These are phyloP conservation scores for Neria commutata DNA, from an alignment of 2,888 invertebrate genomes.

Conservation along the genomic window DNA sequence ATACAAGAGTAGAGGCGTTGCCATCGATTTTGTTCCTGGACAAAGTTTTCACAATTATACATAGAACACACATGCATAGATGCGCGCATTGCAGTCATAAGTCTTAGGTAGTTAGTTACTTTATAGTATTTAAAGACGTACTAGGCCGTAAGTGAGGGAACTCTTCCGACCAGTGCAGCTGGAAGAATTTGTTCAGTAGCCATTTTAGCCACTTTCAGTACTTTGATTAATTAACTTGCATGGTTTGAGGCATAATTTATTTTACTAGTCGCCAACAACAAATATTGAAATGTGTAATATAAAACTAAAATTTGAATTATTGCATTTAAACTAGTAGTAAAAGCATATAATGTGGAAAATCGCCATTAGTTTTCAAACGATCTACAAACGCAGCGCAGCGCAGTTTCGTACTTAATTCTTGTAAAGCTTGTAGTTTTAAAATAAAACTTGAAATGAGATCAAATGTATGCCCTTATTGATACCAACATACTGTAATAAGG, in stretches of 20 bases:
- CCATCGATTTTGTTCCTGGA: conserved; percentile 28
- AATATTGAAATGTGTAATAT: neutral
- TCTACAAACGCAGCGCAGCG: neutral
- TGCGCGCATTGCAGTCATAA: too few relatives aligned
- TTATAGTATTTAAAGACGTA: neutral
- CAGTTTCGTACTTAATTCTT: neutral
- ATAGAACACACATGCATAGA: conserved; percentile 2
- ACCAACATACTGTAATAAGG: too few relatives aligned
- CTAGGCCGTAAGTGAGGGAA: neutral
- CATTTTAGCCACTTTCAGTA: neutral
- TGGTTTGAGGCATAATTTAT: neutral
- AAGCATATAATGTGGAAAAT: conserved; percentile 31
- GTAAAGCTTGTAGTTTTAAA: conserved; percentile 5
- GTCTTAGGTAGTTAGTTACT: too few relatives aligned
- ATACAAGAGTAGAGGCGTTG: too few relatives aligned
- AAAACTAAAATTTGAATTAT: neutral
- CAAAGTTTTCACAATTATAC: conserved; percentile 21
- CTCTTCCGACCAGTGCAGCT: neutral
- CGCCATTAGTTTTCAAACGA: conserved; percentile 51
- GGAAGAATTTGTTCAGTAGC: neutral
- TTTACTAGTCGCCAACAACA: neutral
- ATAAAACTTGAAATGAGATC: neutral
- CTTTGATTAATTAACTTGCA: too few relatives aligned
- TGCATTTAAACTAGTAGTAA: neutral
- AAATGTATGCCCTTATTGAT: too few relatives aligned